Conservation (phyloP, 1,140 invertebrate genomes). For the Drosophila mayri region DNA sequence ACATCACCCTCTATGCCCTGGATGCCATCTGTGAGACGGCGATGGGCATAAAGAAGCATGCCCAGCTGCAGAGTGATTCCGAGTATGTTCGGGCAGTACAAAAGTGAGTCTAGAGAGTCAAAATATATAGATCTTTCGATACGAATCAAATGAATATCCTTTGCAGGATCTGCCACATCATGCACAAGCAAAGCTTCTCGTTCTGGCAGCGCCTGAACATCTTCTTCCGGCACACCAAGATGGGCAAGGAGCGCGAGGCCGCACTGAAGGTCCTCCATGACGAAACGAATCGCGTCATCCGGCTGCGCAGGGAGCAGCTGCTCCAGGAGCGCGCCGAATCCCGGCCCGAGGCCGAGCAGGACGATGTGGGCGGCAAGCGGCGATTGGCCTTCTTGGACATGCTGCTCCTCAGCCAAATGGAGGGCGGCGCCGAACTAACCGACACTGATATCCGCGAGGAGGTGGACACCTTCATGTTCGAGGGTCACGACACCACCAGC, state of each 20-base stretch:
- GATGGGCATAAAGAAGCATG: conserved; percentile 91
- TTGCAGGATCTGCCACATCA: conserved; percentile 80
- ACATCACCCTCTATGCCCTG: conserved; percentile 90
- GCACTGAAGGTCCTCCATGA: conserved; percentile 65
- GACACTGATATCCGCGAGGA: conserved; percentile 91
- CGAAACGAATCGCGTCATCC: conserved; percentile 77
- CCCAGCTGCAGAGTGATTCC: conserved; percentile 86
- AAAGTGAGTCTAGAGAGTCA: conserved; percentile 76
- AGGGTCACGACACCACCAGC: conserved; percentile 91
- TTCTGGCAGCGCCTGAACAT: conserved; percentile 87
- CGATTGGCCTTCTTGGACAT: conserved; percentile 93
- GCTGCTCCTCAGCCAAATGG: conserved; percentile 87
- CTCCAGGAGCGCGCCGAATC: conserved; percentile 42
- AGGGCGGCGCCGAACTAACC: conserved; percentile 85
- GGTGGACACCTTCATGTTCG: conserved; percentile 94
- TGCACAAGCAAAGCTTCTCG: conserved; percentile 86
- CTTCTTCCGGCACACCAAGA: conserved; percentile 85
- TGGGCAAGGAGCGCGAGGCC: conserved; percentile 41
- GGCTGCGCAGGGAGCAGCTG: conserved; percentile 62
- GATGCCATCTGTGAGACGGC: conserved; percentile 93
- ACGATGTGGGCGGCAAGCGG: conserved; percentile 80
- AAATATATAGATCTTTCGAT: too few species aligned
- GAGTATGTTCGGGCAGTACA: conserved; percentile 88
- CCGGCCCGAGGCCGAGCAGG: conserved; percentile 18
- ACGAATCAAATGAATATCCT: neutral